Conservation (phyloP, 2,113 vertebrate species). For the Cebidichthys violaceus region DNA sequence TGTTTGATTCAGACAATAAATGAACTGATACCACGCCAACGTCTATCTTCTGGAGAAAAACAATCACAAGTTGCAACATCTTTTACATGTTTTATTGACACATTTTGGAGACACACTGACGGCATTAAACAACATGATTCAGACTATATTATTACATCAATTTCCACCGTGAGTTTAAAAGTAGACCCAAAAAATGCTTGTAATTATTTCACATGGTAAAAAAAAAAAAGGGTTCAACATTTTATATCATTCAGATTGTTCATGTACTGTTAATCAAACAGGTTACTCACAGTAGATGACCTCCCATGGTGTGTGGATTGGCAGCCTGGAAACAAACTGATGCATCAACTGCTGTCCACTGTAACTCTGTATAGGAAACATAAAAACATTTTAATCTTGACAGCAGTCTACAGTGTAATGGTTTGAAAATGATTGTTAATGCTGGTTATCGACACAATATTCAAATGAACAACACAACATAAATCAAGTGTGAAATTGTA, state of each 20-base stretch:
- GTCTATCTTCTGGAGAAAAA: constrained; percentile 16
- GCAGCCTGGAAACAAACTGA: constrained; percentile 6
- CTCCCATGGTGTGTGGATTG: not conserved
- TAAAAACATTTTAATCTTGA: constrained; percentile 1
- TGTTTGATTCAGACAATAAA: constrained; percentile 39
- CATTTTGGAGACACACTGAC: not conserved
- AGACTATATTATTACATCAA: not conserved
- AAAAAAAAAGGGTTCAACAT: not conserved
- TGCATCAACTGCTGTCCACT: not conserved
- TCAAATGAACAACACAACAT: not conserved
- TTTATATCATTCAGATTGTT: not conserved
- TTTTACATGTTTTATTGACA: constrained; percentile 64
- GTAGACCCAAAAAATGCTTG: not conserved
- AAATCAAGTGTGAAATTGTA: not conserved
- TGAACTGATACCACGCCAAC: not conserved
- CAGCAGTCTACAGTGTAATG: not conserved
- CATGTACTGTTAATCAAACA: not conserved
- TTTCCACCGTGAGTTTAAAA: not conserved
- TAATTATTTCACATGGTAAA: not conserved
- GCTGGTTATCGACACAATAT: not conserved
- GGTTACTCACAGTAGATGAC: constrained; percentile 55
- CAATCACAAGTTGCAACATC: constrained; percentile 15
- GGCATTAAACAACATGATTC: not conserved
- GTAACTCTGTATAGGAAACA: constrained; percentile 37
- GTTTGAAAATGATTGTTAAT: not conserved